Evolutionary conservation across 2,797 vertebrate species (phyloP), one percentile per base, ranked within the genome.

Genomic region (Alcedo atthis): DNA sequence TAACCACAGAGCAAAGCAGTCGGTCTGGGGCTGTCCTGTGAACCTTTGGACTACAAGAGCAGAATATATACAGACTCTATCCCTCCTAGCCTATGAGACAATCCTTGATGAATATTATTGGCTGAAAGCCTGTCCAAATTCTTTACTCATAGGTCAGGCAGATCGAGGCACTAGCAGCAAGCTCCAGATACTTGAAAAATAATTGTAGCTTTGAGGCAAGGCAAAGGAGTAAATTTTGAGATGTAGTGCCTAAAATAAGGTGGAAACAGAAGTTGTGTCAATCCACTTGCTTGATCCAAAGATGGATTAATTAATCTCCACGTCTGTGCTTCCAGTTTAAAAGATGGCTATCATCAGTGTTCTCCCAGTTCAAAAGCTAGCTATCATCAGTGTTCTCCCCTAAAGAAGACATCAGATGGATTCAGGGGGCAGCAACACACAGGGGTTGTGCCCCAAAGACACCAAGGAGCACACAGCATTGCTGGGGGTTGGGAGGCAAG

Each of bases 401-500:
- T 3, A 26, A 61, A 40, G 35, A 46, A 73, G 49, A 22, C 25
- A 55, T 22, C 17, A 6, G 42, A n/a, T 19, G 30, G 37, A 28
- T 66, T 32, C 40, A 69, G 46, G 7, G 40, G 43, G 6, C 55
- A 43, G 4, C 19, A 51, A 6, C 49, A 49, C 33, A 16, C 1
- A 3, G 8, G 42, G 6, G 3, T 46, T 33, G 42, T 64, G 19
- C 9, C 33, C 66, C 24, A 37, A 69, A 33, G 62, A 10, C 25
- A 25, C 20, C 0, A 0, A n/a, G 76, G n/a, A 64, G 15, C 1
- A 1, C 24, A 9, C 22, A 24, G 40, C 0, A 0, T 8, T 46
- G 30, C 16, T 46, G 43, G 6, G 10, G 40, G 3, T 4, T 3
- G 3, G 20, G 40, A 67, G n/a, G 45, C 25, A 71, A 58, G 14